Evolutionary conservation across 2,113 vertebrate species (phyloP).

Genomic region (Hiodon tergisus): DNA sequence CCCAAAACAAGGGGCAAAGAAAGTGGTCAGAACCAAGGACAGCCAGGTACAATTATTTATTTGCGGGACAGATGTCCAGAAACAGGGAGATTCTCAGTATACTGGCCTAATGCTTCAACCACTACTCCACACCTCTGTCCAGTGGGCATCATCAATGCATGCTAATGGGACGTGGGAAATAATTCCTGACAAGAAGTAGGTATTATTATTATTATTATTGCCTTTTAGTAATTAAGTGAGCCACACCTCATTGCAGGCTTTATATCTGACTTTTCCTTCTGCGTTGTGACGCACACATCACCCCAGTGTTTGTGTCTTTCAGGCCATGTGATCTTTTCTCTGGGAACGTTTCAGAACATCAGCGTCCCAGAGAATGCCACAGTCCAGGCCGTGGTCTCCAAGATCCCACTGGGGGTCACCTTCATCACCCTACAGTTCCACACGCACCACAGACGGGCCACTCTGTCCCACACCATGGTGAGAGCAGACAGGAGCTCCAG

Average conservation of each 20-base stretch:
- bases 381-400: constrained; percentile 68
- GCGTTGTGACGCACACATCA: too few species aligned
- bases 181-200: too few species aligned
- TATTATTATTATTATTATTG: too few species aligned
- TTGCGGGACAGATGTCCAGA: too few species aligned
- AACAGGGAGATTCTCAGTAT: too few species aligned
- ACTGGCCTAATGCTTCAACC: too few species aligned
- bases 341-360: constrained; percentile 79
- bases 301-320: constrained; percentile 21
- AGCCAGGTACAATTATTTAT: too few species aligned
- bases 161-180: too few species aligned
- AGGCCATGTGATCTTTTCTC: constrained; percentile 77
- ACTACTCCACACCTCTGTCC: too few species aligned
- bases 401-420: constrained; percentile 68
- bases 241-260: not conserved
- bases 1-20: too few species aligned
- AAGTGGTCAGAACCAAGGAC: too few species aligned
- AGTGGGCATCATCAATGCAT: too few species aligned
- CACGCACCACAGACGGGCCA: constrained; percentile 71
- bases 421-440: constrained; percentile 84
- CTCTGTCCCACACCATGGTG: constrained; percentile 79
- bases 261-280: not conserved
- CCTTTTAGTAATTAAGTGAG: not conserved
- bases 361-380: constrained; percentile 64
- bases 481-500: constrained; percentile 7